A percentile compares a stretch with the other conserved stretches of the same genome.
These are phyloP conservation scores for Entomobrya proxima DNA, from an alignment of 2,888 invertebrate genomes.

Conservation along the genomic window DNA sequence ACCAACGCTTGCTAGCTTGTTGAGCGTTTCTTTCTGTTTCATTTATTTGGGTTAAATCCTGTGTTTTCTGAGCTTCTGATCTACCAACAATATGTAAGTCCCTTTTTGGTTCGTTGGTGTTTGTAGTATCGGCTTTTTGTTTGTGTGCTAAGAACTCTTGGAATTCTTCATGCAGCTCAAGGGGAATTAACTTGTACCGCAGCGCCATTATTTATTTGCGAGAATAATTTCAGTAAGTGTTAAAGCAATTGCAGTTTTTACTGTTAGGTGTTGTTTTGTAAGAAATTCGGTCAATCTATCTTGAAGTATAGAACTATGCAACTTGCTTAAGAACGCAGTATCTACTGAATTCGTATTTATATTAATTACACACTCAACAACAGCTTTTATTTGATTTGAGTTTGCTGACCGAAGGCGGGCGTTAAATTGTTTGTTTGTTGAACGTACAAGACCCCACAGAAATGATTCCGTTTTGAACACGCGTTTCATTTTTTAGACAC, in stretches of 20 bases:
- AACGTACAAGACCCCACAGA: background rate
- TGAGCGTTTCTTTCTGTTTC: no score
- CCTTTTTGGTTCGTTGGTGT: no score
- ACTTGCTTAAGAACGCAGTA: background rate
- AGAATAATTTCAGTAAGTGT: background rate
- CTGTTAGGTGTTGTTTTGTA: background rate
- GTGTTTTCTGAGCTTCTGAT: no score
- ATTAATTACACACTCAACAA: background rate
- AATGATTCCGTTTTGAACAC: background rate
- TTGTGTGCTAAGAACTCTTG: no score
- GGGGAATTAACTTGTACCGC: background rate
- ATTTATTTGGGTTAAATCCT: no score
- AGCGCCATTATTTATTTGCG: background rate
- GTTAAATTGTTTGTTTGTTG: no score
- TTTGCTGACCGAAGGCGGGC: no score
- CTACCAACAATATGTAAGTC: no score
- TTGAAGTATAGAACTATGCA: no score
- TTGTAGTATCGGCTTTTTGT: no score
- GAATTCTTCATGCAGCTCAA: background rate
- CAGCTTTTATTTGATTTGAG: background rate
- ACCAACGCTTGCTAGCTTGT: no score
- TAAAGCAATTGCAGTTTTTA: background rate
- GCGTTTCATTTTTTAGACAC: background rate
- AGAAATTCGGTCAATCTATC: no score
- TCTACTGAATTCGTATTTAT: background rate